phyloP scores from a whole-genome alignment of 2,888 invertebrate genomes.

The Anthrax anthrax region DNA sequence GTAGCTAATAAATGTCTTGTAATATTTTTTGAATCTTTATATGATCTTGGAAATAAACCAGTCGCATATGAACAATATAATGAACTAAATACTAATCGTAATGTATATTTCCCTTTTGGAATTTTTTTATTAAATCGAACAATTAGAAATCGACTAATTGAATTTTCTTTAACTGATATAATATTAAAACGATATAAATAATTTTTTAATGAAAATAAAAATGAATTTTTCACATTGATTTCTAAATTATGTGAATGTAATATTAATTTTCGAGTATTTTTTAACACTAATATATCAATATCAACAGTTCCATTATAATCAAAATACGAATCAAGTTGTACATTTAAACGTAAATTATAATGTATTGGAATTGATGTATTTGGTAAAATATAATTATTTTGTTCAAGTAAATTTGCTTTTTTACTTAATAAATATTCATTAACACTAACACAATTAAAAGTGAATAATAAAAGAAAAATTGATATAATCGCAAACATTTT shows the following conservation, averaged over 20 bases:
- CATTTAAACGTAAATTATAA: constrained; percentile 1
- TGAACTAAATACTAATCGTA: not conserved
- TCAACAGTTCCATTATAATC: constrained; percentile 2
- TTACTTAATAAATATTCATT: no score
- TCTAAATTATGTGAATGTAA: constrained; percentile 2
- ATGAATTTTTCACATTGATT: not conserved
- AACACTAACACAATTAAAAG: no score
- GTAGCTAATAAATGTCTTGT: constrained; percentile 42
- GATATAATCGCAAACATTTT: no score
- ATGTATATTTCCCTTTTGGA: not conserved
- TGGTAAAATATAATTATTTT: constrained; percentile 2
- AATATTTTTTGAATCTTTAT: not conserved
- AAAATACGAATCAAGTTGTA: not conserved
- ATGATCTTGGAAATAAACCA: constrained; percentile 3
- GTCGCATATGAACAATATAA: not conserved
- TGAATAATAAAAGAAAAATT: no score
- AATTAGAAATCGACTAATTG: not conserved
- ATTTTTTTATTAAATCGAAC: not conserved
- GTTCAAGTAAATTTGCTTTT: no score
- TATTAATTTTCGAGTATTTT: not conserved
- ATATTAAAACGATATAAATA: not conserved
- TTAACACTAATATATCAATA: not conserved
- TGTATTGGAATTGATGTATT: constrained; percentile 2
- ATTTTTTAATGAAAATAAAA: not conserved
- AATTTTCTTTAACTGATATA: not conserved